Evolutionary conservation across 2,113 vertebrate genomes (phyloP).

Genomic region (Grallaria varia): DNA sequence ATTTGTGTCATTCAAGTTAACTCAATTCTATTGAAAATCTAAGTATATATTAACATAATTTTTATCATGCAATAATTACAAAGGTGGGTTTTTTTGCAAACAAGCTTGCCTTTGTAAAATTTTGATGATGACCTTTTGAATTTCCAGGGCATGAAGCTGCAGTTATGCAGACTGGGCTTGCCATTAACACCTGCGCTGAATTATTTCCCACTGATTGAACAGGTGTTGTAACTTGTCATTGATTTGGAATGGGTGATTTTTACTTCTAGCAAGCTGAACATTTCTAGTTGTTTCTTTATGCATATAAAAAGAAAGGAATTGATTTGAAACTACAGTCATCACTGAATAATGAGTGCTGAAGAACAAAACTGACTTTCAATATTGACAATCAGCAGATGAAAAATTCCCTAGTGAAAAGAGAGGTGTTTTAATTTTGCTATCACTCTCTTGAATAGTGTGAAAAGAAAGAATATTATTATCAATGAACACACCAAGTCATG

Average conservation of each 20-base stretch:
- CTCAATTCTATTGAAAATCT: background rate
- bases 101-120: background rate
- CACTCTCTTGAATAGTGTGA: background rate
- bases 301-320: background rate
- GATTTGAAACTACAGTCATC: background rate
- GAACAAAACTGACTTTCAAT: background rate
- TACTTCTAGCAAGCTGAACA: background rate
- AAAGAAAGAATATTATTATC: background rate
- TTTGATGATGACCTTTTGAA: background rate
- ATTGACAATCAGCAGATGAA: background rate
- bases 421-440: background rate
- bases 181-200: background rate
- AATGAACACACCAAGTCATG: background rate
- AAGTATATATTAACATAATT: background rate
- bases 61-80: background rate
- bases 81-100: background rate
- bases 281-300: background rate
- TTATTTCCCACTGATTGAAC: slow-evolving; percentile 15
- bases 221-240: background rate
- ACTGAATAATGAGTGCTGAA: background rate
- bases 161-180: background rate
- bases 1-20: background rate
- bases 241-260: background rate
- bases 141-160: background rate
- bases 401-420: background rate